Evolutionary conservation across 2,888 invertebrate genomes (phyloP), one percentile per base, ranked within the genome.

Genomic region (Criorhina ranunculi): DNA sequence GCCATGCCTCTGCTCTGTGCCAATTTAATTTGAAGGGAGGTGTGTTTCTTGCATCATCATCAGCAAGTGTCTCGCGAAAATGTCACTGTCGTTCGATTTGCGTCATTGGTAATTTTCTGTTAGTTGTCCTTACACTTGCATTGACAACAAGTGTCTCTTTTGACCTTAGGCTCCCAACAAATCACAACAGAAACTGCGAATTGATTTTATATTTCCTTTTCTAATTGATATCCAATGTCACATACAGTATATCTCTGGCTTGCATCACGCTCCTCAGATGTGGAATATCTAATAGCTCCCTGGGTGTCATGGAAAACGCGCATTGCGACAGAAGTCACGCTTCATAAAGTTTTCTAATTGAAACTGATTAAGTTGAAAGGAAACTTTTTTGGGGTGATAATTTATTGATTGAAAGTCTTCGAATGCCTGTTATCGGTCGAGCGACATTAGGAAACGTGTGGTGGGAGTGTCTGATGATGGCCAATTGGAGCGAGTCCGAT

Each of bases 41-140:
- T 81, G 86, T 86, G 86, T 86, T 77, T 67, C 72, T 81, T 72
- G 76, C 76, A 86, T 77, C 86, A 81, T 81, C 70, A 57, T 40
- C 70, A 29, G 24, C 42, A 24, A 46, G 33, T 57, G n/a, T 51
- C 42, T 59, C 31, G 69, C 53, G 17, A 80, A 80, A 79, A 64
- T 60, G 12, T 19, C 69, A 60, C 31, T 55, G 53, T 53, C 7
- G 53, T 46, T 31, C 76, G 66, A 77, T 86, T 86, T 72, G 67
- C 86, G 86, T 81, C 86, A 86, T 73, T 66, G 42, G 57, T 33
- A 64, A n/a, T 59, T 42, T 73, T 31, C 9, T 35, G 37, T 8
- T 35, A 51, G 40, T 7, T 17, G 55, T 76, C 60, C 15, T 24
- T 42, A 19, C 42, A 31, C 49, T 59, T 42, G 59, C 33, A 15